phyloP scores from a whole-genome alignment of 1,140 invertebrate genomes.

The Phortica variegata region DNA sequence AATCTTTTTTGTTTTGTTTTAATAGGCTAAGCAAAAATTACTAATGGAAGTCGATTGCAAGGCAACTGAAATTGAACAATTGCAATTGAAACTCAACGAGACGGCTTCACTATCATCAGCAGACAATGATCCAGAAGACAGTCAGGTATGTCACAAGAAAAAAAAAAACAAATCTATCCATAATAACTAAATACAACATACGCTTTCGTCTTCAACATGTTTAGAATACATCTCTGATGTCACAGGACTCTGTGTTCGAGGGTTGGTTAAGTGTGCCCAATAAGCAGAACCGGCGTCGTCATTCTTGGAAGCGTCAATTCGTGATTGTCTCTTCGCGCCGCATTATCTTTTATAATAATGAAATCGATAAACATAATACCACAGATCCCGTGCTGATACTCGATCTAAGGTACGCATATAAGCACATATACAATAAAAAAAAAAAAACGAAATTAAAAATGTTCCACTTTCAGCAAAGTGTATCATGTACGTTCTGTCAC shows the following conservation, averaged over 20 bases:
- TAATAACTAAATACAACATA: no score
- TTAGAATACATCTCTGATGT: slow-evolving; percentile 53
- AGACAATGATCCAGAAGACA: slow-evolving; percentile 81
- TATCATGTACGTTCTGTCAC: slow-evolving; percentile 98
- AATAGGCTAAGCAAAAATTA: slow-evolving; percentile 70
- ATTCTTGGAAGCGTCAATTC: slow-evolving; percentile 97
- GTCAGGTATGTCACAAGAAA: slow-evolving; percentile 47
- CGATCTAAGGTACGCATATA: slow-evolving; percentile 76
- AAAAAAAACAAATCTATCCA: slow-evolving; percentile 1
- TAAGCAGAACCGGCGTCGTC: slow-evolving; percentile 91
- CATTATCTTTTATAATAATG: slow-evolving; percentile 96
- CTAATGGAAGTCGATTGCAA: slow-evolving; percentile 96
- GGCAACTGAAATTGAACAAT: slow-evolving; percentile 91
- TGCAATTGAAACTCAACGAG: slow-evolving; percentile 85
- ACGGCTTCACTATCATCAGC: slow-evolving; percentile 88
- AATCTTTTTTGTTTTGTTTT: slow-evolving; percentile 24
- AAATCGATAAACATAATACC: slow-evolving; percentile 91
- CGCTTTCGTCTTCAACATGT: slow-evolving; percentile 9
- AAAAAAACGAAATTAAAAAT: not conserved
- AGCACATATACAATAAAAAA: not conserved
- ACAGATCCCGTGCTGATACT: slow-evolving; percentile 88
- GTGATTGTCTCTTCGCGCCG: slow-evolving; percentile 96
- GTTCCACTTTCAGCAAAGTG: slow-evolving; percentile 78
- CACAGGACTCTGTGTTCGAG: slow-evolving; percentile 78
- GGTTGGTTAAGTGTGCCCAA: slow-evolving; percentile 95